Conservation (phyloP, 2,888 invertebrate species). For the Eueremaeus valkanovi region DNA sequence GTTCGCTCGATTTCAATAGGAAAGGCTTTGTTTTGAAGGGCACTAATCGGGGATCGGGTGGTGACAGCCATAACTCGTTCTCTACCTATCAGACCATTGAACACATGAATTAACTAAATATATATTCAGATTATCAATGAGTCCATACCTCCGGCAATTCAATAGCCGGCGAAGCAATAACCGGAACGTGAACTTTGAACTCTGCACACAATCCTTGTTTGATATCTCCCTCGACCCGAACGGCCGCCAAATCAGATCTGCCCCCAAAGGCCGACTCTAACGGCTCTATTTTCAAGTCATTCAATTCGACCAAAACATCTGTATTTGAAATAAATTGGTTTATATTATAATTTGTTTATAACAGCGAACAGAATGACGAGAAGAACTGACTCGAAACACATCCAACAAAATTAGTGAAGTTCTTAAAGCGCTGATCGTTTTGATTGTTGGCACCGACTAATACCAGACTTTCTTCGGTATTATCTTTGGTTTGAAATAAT, state of each 20-base stretch:
- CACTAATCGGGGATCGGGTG: conserved; percentile 29
- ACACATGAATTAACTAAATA: neutral
- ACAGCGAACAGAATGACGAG: neutral
- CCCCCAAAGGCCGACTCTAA: conserved; percentile 58
- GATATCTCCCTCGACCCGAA: conserved; percentile 72
- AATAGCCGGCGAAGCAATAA: conserved; percentile 42
- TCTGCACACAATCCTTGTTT: conserved; percentile 75
- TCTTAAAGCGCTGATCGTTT: conserved; percentile 68
- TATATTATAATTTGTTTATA: neutral
- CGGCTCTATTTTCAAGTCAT: conserved; percentile 76
- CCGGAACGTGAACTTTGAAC: conserved; percentile 43
- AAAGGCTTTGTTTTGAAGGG: conserved; percentile 6
- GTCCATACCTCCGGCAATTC: neutral
- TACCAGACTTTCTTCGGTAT: conserved; percentile 62
- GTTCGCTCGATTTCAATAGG: neutral
- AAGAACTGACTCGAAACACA: conserved; percentile 82
- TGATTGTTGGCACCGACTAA: conserved; percentile 81
- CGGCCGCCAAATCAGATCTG: conserved; percentile 58
- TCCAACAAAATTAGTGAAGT: conserved; percentile 80
- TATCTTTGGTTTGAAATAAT: conserved; percentile 53
- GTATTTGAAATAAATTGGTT: conserved; percentile 47
- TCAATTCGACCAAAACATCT: conserved; percentile 82
- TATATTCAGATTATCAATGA: neutral
- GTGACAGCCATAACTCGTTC: conserved; percentile 41
- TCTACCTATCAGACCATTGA: neutral